Conservation (phyloP, 1,140 invertebrate genomes). For the Neodiprion pinetum region DNA sequence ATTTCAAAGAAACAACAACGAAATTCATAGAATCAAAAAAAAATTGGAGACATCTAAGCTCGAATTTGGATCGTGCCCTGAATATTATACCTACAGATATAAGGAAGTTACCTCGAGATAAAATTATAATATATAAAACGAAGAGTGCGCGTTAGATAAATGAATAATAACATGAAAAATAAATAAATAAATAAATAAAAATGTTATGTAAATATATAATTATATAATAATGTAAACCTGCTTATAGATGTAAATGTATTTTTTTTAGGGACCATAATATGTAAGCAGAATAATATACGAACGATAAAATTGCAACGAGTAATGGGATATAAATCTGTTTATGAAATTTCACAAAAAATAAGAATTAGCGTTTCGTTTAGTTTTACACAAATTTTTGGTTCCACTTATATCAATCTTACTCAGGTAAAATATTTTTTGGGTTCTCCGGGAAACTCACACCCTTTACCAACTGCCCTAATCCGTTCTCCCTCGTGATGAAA, state of each 20-base stretch:
- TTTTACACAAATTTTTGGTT: too few species aligned
- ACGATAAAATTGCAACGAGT: slow-evolving; percentile 4
- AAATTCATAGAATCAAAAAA: slow-evolving; percentile 21
- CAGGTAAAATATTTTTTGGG: too few species aligned
- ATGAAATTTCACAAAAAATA: slow-evolving; percentile 1
- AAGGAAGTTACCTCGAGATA: not conserved
- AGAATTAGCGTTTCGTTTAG: not conserved
- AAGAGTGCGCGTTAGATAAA: not conserved
- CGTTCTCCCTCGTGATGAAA: too few species aligned
- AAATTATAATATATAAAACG: not conserved
- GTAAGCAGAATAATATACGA: slow-evolving; percentile 16
- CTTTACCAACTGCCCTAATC: too few species aligned
- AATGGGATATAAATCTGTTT: not conserved
- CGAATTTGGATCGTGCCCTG: too few species aligned
- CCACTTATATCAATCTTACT: too few species aligned
- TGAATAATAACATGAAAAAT: not conserved
- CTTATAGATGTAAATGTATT: slow-evolving; percentile 57
- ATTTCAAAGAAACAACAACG: slow-evolving; percentile 18
- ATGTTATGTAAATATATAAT: slow-evolving; percentile 47
- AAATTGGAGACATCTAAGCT: slow-evolving; percentile 15
- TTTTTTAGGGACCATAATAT: slow-evolving; percentile 55
- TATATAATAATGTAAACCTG: slow-evolving; percentile 44
- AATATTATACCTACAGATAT: not conserved
- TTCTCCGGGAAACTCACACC: too few species aligned
- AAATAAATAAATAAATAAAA: slow-evolving; percentile 10